phyloP scores from a whole-genome alignment of 2,888 invertebrate genomes.

The Taphrorychus bicolor region DNA sequence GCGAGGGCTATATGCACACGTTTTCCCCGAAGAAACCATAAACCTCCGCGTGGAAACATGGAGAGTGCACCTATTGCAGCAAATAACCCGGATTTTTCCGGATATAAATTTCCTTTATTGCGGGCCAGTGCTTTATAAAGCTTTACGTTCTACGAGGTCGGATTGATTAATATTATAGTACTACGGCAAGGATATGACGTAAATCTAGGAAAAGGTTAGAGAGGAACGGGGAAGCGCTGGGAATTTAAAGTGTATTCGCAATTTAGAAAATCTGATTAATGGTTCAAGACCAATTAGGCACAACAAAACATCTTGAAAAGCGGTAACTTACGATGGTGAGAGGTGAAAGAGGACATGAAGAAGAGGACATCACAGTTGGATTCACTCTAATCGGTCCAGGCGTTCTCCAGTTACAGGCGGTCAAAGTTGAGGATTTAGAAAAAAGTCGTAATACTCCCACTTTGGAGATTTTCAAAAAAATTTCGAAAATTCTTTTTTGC shows the following conservation, averaged over 20 bases:
- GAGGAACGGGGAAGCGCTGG: neutral
- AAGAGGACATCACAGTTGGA: too few species aligned
- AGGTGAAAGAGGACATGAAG: too few species aligned
- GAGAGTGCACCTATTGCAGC: conserved; percentile 10
- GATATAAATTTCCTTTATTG: conserved; percentile 32
- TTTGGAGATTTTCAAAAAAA: too few species aligned
- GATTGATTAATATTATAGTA: neutral
- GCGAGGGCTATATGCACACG: neutral
- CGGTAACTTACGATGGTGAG: too few species aligned
- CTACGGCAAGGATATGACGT: neutral
- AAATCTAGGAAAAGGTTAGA: neutral
- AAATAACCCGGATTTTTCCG: conserved; percentile 27
- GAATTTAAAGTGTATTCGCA: neutral
- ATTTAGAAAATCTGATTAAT: neutral
- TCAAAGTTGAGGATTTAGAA: too few species aligned
- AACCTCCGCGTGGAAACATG: conserved; percentile 8
- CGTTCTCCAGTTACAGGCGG: too few species aligned
- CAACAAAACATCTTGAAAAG: too few species aligned
- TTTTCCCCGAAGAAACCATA: conserved; percentile 1
- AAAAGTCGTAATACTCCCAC: too few species aligned
- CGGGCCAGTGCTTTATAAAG: conserved; percentile 17
- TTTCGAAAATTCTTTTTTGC: too few species aligned
- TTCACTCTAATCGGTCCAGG: too few species aligned
- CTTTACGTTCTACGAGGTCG: conserved; percentile 6
- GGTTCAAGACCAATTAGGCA: too few species aligned